Evolutionary conservation across 2,797 vertebrate genomes (phyloP), one percentile per base, ranked within the genome.

Genomic region (Gobio occitaniae): DNA sequence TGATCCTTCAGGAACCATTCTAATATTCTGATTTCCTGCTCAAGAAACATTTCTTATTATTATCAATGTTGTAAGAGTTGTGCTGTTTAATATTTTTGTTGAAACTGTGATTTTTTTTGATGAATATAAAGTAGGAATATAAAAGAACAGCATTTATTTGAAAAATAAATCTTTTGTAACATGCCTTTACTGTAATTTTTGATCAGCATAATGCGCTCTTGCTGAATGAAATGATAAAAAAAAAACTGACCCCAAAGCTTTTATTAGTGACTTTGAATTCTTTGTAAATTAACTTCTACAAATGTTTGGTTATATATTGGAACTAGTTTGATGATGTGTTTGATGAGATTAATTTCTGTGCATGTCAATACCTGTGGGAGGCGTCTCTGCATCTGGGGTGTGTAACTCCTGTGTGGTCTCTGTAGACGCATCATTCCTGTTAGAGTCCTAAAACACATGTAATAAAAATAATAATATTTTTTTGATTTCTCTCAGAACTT

Each of bases 391-490:
- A 92, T 94, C 90, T n/a, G 93, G 90, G 81, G 91, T 93, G 86
- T 96, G 93, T 56, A 86, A 92, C 87, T 96, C 96, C 86, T 93
- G 91, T 88, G 94, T 94, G 1, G 94, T 95, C 91, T 97, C 96
- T 89, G 91, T 91, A 19, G 94, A 91, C 8, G 91, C 93, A 50
- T 91, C 93, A 66, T 93, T 94, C 90, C 92, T 95, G 91, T 93
- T 95, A 70, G 89, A 91, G 88, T 96, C 94, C 96, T 96, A 88
- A 83, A 86, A 71, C 61, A 86, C 6, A 77, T 6, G 6, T 7
- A 74, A 25, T 25, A 25, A n/a, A n/a, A n/a, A 25, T 25, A 25
- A 25, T 25, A 25, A 71, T n/a, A 61, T 54, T 69, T 47, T 44
- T 63, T 63, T 25, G 32, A 44, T 78, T 63, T 78, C 70, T 72